phyloP scores from a whole-genome alignment of 2,888 invertebrate species.

The Erebia palarica region DNA sequence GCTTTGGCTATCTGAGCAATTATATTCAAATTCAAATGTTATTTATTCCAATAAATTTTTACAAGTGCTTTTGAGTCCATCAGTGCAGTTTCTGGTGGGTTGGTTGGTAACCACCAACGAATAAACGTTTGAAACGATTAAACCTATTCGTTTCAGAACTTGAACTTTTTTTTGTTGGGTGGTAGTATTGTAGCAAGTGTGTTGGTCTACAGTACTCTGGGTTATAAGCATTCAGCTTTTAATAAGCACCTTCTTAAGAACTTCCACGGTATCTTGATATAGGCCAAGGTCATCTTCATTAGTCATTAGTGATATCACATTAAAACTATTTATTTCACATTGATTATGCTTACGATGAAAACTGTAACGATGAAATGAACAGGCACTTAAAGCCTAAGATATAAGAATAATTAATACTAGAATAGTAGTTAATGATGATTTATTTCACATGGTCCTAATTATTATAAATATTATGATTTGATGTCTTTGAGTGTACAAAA shows the following conservation, averaged over 20 bases:
- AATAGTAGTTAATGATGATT: constrained; percentile 10
- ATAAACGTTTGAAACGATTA: too few species aligned
- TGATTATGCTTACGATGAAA: constrained; percentile 49
- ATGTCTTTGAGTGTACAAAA: constrained; percentile 75
- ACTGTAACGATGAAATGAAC: constrained; percentile 29
- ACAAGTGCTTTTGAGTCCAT: too few species aligned
- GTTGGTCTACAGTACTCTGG: too few species aligned
- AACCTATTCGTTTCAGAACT: too few species aligned
- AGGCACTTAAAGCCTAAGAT: constrained; percentile 31
- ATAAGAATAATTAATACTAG: constrained; percentile 30
- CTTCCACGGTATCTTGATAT: neutral
- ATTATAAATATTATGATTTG: constrained; percentile 42
- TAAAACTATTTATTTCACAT: constrained; percentile 54
- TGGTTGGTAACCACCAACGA: too few species aligned
- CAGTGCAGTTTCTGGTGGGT: too few species aligned
- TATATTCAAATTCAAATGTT: too few species aligned
- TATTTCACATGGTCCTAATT: constrained; percentile 47
- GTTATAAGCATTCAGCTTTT: neutral
- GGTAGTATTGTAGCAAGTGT: too few species aligned
- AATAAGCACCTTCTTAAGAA: neutral
- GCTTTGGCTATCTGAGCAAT: too few species aligned
- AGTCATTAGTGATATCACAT: constrained; percentile 36
- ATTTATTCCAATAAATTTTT: too few species aligned
- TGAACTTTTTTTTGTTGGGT: too few species aligned
- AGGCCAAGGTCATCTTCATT: neutral